phyloP scores from a whole-genome alignment of 2,888 invertebrate genomes.

The Celastrina argiolus region DNA sequence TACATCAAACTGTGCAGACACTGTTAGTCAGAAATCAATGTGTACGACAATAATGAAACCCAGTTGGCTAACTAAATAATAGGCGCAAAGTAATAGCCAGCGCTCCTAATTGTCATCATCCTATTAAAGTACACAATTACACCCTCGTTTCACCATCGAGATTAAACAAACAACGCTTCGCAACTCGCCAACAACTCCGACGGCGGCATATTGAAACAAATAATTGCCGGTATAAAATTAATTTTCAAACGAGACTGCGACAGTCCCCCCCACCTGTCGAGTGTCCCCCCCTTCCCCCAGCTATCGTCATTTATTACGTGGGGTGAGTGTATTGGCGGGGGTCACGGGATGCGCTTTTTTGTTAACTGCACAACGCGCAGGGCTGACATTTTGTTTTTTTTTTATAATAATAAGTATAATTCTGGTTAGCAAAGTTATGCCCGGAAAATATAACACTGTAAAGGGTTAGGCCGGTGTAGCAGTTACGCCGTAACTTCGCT shows the following conservation, averaged over 20 bases:
- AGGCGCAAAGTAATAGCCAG: background rate
- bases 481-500: too few relatives aligned
- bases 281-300: background rate
- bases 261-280: background rate
- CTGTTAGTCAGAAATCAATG: too few relatives aligned
- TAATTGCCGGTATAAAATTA: constrained; percentile 14
- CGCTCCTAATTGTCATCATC: too few relatives aligned
- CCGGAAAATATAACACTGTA: too few relatives aligned
- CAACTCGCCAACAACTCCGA: background rate
- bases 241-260: background rate
- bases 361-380: constrained; percentile 43
- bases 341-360: constrained; percentile 66
- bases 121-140: background rate
- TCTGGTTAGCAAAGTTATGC: too few relatives aligned
- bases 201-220: constrained; percentile 8
- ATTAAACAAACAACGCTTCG: background rate
- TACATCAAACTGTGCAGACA: too few relatives aligned
- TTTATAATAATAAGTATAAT: too few relatives aligned
- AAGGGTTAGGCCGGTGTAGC: too few relatives aligned
- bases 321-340: constrained; percentile 38
- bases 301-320: background rate
- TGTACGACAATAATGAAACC: too few relatives aligned
- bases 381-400: constrained; percentile 42
- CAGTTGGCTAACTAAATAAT: constrained; percentile 14
- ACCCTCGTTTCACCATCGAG: background rate